Conservation (phyloP, 2,113 vertebrate genomes). For the Strix aluco region DNA sequence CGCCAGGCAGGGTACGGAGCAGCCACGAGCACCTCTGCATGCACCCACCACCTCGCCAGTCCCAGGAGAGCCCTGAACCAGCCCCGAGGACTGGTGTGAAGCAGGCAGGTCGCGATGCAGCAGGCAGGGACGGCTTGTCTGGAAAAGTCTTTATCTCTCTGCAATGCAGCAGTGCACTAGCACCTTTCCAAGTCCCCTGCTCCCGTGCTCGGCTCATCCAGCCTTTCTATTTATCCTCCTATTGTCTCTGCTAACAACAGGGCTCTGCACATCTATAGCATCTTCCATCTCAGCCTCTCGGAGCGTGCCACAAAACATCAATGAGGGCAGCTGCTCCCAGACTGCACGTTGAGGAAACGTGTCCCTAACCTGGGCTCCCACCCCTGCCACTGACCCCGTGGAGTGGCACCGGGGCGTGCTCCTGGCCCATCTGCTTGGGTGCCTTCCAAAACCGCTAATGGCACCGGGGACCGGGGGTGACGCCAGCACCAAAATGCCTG, state of each 20-base stretch:
- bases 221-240: conserved; percentile 53
- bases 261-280: not conserved
- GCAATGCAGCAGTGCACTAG: conserved; percentile 15
- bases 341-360: rapidly evolving
- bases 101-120: not conserved
- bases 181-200: conserved; percentile 32
- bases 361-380: not conserved
- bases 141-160: not conserved
- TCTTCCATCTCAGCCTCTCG: not conserved
- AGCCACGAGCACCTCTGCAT: not conserved
- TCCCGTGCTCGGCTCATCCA: conserved; percentile 18
- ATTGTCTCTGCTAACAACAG: conserved; percentile 54
- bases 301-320: not conserved
- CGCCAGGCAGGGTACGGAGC: not conserved
- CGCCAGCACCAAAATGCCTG: not conserved
- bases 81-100: not conserved
- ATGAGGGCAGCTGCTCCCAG: not conserved
- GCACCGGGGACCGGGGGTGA: not conserved
- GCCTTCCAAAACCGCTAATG: not conserved
- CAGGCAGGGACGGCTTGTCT: not conserved
- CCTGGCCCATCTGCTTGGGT: not conserved
- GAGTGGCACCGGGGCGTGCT: rapidly evolving
- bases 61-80: not conserved
- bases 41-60: not conserved
- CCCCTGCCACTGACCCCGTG: rapidly evolving